Base-by-base conservation (phyloP, 2,888 invertebrate species). In the Himalopsyche anomala region DNA sequence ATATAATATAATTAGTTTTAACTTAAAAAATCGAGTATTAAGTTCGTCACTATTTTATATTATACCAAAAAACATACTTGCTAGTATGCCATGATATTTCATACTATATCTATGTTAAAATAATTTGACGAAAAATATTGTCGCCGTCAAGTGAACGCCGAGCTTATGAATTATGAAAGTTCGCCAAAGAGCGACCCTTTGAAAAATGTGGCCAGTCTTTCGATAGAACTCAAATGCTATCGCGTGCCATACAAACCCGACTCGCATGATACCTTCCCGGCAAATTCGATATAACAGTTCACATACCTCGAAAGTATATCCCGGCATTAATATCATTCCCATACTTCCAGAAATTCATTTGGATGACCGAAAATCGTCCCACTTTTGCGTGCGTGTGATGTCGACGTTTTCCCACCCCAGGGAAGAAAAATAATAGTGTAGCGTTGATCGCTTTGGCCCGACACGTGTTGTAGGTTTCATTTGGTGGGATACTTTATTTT, bases 131-230 rank as follows among this genome's bases (percentile, higher is more conserved):
- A 15, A 51, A 51, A 15, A 51, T 51, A 51, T 51, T 15, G 15
- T 51, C 51, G 51, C 15, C 15, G 2, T 51, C 51, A 5, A 19
- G 12, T 74, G 74, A 74, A 74, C 74, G 74, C 74, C 74, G 5
- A 74, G 74, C 74, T 74, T 74, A 74, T 74, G 74, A 74, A 74
- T 74, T 38, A 74, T 36, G 74, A 74, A 74, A 74, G 36, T 74
- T 69, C 38, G 74, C 74, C 74, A 74, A 74, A 74, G 74, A 74
- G 74, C 74, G 74, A 74, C 74, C 74, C 74, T 74, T 38, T 74
- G 74, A 74, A 74, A 74, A 74, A 74, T 74, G 74, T 36, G 74
- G 36, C 74, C 74, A 74, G 74, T 74, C 74, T 38, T 74, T 74
- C 74, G 74, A 74, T 74, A 74, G 51, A 74, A 74, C 74, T 36